Base-by-base conservation (phyloP, 2,797 vertebrate species). In the Fistularia commersonii region DNA sequence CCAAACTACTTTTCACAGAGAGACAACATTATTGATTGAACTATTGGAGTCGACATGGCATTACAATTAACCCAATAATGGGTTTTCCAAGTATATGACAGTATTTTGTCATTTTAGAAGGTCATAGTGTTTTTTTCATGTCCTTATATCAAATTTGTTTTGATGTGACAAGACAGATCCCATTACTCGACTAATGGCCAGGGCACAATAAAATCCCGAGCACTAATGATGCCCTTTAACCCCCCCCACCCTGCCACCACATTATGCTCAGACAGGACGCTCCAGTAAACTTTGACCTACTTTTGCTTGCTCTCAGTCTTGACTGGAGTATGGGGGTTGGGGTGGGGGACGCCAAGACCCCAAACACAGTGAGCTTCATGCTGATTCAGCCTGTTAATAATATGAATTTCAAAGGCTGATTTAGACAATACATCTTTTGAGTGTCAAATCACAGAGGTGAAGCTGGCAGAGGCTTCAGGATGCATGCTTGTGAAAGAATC, bases 281-380 rank as follows among this genome's bases (percentile, higher is more conserved):
- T 84, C 72, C 67, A 77, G 57, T 88, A 81, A 87, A 85, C 81
- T 85, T 84, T 79, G 85, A 87, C 88, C 85, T 73, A 86, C 74
- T 89, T 89, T 54, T 69, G 69, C 64, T 61, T 54, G 43, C 45
- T 37, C 63, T 70, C 41, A 57, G 72, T 73, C 69, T 75, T 54
- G 45, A 45, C 55, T 9, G 33, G 15, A 31, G 41, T 14, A 23
- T 15, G 11, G 15, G 11, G 48, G 35, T 7, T 23, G 3, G 47
- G 49, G 7, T 38, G 48, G 52, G 47, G 14, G 12, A 34, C 41
- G 13, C 3, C 11, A 35, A 72, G 61, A 71, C 47, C 48, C 80
- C 57, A 64, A 72, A 71, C 53, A 44, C 45, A 58, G 47, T 1
- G 3, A 71, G 61, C 68, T 46, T 64, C 54, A 63, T 35, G 42